These are phyloP conservation scores for Chelmon rostratus DNA, from an alignment of 2,797 vertebrate genomes.

Conservation along the genomic window DNA sequence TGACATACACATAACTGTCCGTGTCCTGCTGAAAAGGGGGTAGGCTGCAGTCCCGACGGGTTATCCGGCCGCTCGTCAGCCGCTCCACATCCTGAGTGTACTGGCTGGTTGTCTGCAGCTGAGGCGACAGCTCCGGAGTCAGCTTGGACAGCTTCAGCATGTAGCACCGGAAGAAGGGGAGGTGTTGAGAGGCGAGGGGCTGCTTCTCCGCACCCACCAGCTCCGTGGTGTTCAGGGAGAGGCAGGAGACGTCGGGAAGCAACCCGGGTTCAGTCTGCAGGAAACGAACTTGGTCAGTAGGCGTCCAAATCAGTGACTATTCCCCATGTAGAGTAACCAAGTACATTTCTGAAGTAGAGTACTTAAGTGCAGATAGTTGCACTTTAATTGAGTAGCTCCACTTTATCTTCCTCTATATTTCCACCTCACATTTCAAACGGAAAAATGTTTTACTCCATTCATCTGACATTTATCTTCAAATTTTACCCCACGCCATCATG, in stretches of 20 bases:
- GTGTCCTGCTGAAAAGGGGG: rapidly evolving
- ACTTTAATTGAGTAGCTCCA: background rate
- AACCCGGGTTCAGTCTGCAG: rapidly evolving
- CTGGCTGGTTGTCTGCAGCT: rapidly evolving
- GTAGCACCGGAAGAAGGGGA: conserved; percentile 42
- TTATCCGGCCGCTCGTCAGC: rapidly evolving
- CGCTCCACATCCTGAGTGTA: rapidly evolving
- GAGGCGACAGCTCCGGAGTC: rapidly evolving
- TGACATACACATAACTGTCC: background rate
- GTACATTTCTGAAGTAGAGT: background rate
- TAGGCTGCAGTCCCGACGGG: rapidly evolving
- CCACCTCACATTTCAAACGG: too few species aligned
- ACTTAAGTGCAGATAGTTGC: background rate
- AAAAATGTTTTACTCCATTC: background rate
- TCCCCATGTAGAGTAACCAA: background rate
- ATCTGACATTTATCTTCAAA: background rate
- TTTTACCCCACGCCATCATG: background rate
- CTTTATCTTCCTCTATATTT: background rate
- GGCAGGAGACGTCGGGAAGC: background rate
- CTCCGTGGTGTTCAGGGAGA: rapidly evolving
- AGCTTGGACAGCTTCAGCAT: rapidly evolving
- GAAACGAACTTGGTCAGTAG: background rate
- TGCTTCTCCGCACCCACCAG: background rate
- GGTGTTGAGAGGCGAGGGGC: rapidly evolving
- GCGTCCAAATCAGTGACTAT: background rate